Percentiles rank a stretch among this genome's conserved stretches.
Conservation (phyloP, 2,888 invertebrate genomes). For the Trissolcus japonicus region DNA sequence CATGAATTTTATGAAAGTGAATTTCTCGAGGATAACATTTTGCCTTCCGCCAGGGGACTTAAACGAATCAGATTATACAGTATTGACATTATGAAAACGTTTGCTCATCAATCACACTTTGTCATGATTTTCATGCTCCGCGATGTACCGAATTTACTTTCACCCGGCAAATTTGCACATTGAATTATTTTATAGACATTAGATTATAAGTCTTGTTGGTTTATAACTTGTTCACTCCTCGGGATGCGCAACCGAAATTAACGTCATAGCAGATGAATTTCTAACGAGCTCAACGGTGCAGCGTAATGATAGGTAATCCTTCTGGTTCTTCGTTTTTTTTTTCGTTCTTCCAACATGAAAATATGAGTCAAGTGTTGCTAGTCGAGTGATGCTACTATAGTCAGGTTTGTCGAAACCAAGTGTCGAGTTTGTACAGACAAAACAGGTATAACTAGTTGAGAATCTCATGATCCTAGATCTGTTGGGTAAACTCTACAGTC, state of each 20-base stretch:
- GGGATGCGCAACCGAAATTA: conserved; percentile 40
- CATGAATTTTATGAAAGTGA: no score
- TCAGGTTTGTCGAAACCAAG: conserved; percentile 34
- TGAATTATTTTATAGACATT: conserved; percentile 38
- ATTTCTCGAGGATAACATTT: no score
- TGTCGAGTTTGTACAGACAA: conserved; percentile 32
- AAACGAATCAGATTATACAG: no score
- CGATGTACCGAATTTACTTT: conserved; percentile 17
- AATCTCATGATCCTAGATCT: conserved; percentile 33
- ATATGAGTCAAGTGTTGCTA: conserved; percentile 48
- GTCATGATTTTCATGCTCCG: neutral
- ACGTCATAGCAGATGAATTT: conserved; percentile 55
- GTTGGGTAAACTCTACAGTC: conserved; percentile 15
- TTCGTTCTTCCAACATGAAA: conserved; percentile 36
- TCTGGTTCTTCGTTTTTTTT: conserved; percentile 37
- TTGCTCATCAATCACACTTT: no score
- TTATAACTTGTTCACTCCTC: conserved; percentile 21
- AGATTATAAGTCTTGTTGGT: conserved; percentile 6
- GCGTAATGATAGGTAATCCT: conserved; percentile 50
- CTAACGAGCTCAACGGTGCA: conserved; percentile 52
- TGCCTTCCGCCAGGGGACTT: no score
- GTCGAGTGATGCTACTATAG: conserved; percentile 4
- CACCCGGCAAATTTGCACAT: conserved; percentile 24
- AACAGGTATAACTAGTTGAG: conserved; percentile 51
- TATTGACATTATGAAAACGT: no score